These are phyloP conservation scores for Drosophila phalerata DNA, from an alignment of 2,888 invertebrate genomes.

Conservation along the genomic window DNA sequence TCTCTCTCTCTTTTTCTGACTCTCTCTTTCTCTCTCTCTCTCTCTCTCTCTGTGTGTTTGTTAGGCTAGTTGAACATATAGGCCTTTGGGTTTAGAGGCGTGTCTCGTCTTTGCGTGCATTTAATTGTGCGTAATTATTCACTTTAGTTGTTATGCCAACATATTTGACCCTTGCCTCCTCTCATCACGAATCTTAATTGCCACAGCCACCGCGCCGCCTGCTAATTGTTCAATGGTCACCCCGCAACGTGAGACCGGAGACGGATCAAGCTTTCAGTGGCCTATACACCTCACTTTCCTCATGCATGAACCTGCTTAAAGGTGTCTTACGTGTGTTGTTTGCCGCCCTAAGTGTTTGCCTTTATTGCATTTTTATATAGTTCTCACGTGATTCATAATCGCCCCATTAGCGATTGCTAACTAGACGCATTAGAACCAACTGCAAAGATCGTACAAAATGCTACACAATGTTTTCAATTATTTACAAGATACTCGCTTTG, in stretches of 20 bases:
- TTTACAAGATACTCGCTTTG: not conserved
- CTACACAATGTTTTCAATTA: constrained; percentile 11
- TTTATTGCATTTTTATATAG: constrained; percentile 24
- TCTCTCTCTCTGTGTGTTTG: constrained; percentile 2
- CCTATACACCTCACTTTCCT: not conserved
- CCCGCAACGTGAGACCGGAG: not conserved
- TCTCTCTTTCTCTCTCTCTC: not conserved
- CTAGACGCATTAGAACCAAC: constrained; percentile 17
- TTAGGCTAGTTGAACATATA: constrained; percentile 4
- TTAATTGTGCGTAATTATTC: constrained; percentile 77
- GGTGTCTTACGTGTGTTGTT: constrained; percentile 63
- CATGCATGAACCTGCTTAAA: constrained; percentile 2
- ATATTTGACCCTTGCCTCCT: constrained; percentile 26
- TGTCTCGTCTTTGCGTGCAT: constrained; percentile 63
- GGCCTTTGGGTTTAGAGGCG: constrained; percentile 26
- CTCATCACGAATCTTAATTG: constrained; percentile 56
- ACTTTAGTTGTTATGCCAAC: constrained; percentile 62
- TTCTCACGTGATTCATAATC: constrained; percentile 62
- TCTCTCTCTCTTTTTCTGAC: not conserved
- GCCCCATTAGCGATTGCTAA: constrained; percentile 49
- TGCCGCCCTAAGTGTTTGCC: constrained; percentile 43
- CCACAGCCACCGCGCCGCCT: constrained; percentile 44
- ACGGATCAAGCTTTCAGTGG: constrained; percentile 5
- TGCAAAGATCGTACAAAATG: constrained; percentile 9
- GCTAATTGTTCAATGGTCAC: constrained; percentile 56